Conservation (phyloP, 1,140 invertebrate genomes). For the Apocrypta bakeri region DNA sequence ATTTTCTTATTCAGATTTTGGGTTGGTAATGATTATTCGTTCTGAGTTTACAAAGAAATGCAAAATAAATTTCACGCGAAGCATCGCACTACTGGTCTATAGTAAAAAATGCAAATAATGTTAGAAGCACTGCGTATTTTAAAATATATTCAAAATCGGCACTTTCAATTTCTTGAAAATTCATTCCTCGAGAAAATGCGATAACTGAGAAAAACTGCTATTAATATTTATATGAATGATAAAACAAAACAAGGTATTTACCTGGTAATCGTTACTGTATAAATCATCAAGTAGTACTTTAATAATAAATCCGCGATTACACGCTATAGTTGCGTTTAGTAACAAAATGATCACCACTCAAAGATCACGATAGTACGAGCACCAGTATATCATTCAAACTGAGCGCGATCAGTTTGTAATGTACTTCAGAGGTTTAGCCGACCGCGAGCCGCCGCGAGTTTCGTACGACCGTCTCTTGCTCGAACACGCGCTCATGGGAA, state of each 20-base stretch:
- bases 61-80: too few species aligned
- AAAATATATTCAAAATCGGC: not conserved
- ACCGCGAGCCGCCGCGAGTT: not conserved
- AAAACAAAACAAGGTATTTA: not conserved
- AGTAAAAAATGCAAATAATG: too few species aligned
- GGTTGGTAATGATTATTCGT: too few species aligned
- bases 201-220: not conserved
- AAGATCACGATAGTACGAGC: not conserved
- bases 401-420: slow-evolving; percentile 47
- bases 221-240: too few species aligned
- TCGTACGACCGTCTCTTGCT: not conserved
- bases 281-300: too few species aligned
- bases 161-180: not conserved
- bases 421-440: slow-evolving; percentile 43
- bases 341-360: too few species aligned
- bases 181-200: not conserved
- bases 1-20: too few species aligned
- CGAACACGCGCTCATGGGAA: not conserved
- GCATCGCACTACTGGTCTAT: too few species aligned
- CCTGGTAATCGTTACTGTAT: not conserved
- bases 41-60: too few species aligned
- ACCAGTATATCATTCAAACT: slow-evolving; percentile 29
- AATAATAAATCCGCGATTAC: not conserved
- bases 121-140: too few species aligned
- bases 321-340: too few species aligned